Evolutionary conservation across 2,888 invertebrate species (phyloP), one percentile per base, ranked within the genome.

Genomic region (Marasmarcha lunaedactyla): DNA sequence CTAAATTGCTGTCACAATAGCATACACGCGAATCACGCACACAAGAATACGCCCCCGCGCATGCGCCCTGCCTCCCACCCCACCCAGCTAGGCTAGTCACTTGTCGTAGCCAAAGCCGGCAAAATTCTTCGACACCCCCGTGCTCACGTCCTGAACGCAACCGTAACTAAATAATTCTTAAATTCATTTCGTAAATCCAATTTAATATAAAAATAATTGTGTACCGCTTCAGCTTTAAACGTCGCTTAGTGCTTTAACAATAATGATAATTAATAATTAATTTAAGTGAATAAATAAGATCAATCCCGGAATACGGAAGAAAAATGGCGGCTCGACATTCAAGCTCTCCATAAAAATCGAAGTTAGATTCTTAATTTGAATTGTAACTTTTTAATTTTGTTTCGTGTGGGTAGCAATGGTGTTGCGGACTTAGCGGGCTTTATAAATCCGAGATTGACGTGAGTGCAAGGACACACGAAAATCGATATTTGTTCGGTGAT

Each of bases 41-140:
- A 78, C 74, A 58, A 39, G 40, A 45, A 50, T 39, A 48, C 53
- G 43, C 59, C 53, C 57, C 51, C 76, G 76, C 79, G 81, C 79
- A 76, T 58, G 44, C 81, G 81, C 72, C 61, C 46, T 59, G 45
- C 14, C 11, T 2, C 1, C 36, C 70, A 79, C 81, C 79, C 78
- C 79, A 76, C 81, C 79, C 76, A 55, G 50, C 54, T 6, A 34
- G 13, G 50, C 54, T 6, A 34, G 13, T 57, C 67, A 65, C 63
- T 70, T 63, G 71, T 63, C 59, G 57, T 13, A 14, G 50, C 58
- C 54, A 57, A 56, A 70, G 60, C 79, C 81, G 79, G 79, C 78
- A 62, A 76, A 77, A 73, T 74, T 69, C 72, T 71, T 60, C 60
- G 65, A 70, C 76, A 76, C 71, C 76, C 73, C 65, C 57, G 71